Conservation (phyloP, 2,888 invertebrate genomes). For the Scrobipalpa costella region DNA sequence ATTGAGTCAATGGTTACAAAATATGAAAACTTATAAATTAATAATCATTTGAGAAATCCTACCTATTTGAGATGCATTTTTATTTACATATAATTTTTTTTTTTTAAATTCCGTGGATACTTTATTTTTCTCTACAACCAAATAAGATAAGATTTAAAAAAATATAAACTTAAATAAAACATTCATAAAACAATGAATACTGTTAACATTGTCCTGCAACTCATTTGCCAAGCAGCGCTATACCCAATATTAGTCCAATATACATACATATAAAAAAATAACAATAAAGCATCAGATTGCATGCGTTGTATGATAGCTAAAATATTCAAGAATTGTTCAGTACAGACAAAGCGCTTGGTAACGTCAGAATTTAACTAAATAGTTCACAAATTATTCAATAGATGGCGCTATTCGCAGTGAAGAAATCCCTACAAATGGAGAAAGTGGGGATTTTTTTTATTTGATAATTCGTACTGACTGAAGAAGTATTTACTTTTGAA, state of each 20-base stretch:
- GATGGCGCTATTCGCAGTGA: neutral
- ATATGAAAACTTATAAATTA: neutral
- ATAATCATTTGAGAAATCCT: slow-evolving; percentile 17
- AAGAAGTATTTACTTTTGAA: neutral
- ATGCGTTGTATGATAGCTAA: neutral
- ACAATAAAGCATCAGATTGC: neutral
- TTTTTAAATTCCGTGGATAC: neutral
- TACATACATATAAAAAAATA: neutral
- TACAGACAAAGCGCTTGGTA: neutral
- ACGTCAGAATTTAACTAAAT: neutral
- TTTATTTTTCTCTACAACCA: neutral
- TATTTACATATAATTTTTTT: too few relatives aligned
- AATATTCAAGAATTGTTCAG: neutral
- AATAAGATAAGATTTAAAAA: neutral
- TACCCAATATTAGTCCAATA: neutral
- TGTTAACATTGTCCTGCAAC: slow-evolving; percentile 3
- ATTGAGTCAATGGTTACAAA: neutral
- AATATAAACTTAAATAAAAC: neutral
- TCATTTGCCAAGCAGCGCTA: slow-evolving; percentile 6
- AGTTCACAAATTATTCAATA: neutral
- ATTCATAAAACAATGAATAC: too few relatives aligned
- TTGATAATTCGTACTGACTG: too few relatives aligned
- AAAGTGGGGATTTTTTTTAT: too few relatives aligned
- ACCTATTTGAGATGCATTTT: slow-evolving; percentile 18
- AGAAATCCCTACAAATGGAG: neutral